These are phyloP conservation scores for Ctenoplectra terminalis DNA, from an alignment of 1,140 invertebrate genomes.

Conservation along the genomic window DNA sequence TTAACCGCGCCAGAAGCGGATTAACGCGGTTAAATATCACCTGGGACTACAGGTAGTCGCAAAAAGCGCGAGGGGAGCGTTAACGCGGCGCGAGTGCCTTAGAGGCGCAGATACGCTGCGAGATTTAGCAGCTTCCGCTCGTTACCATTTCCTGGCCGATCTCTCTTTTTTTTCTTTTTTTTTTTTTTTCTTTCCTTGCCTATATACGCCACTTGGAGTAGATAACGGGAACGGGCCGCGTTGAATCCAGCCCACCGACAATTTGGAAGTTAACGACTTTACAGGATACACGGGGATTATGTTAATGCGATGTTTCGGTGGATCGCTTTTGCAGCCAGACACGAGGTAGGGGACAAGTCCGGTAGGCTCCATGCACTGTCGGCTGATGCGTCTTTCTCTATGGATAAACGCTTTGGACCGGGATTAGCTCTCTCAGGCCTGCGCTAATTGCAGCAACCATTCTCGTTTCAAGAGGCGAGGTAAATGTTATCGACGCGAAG, in stretches of 20 bases:
- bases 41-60: neutral
- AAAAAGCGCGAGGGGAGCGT: neutral
- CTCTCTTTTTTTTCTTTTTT: neutral
- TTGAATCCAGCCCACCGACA: slow-evolving; percentile 41
- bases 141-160: slow-evolving; percentile 19
- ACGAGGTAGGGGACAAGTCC: neutral
- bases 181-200: neutral
- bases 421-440: slow-evolving; percentile 27
- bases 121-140: slow-evolving; percentile 26
- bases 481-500: slow-evolving; percentile 17
- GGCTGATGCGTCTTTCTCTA: slow-evolving; percentile 18
- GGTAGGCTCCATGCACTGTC: neutral
- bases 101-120: slow-evolving; percentile 5
- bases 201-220: neutral
- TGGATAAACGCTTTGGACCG: slow-evolving; percentile 24
- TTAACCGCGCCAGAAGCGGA: slow-evolving; percentile 31
- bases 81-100: slow-evolving; percentile 27
- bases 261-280: slow-evolving; percentile 68
- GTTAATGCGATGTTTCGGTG: slow-evolving; percentile 65
- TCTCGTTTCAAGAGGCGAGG: neutral
- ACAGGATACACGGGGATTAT: slow-evolving; percentile 64
- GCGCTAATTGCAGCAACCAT: slow-evolving; percentile 14
- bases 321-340: slow-evolving; percentile 40
- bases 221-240: slow-evolving; percentile 23
- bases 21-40: slow-evolving; percentile 49